Evolutionary conservation across 2,113 vertebrate genomes (phyloP).

Genomic region (Pachyramphus minor): DNA sequence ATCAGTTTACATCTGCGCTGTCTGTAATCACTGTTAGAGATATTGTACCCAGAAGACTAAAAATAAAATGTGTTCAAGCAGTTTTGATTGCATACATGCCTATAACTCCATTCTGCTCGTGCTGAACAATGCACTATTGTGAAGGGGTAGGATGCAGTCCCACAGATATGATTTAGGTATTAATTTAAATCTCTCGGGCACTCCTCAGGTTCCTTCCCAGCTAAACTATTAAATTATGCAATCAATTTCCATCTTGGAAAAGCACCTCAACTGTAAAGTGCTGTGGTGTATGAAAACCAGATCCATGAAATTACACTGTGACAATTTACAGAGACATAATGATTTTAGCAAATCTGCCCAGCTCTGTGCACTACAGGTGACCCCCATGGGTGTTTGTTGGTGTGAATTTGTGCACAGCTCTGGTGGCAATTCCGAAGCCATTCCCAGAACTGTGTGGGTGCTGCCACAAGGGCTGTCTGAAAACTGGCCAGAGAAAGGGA

Average conservation of each 20-base stretch:
- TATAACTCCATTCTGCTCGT: conserved; percentile 3
- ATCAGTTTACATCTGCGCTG: not conserved
- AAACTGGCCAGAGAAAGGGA: not conserved
- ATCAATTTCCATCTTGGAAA: conserved; percentile 60
- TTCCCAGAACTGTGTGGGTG: not conserved
- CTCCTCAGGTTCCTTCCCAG: conserved; percentile 18
- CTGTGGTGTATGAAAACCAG: conserved; percentile 64
- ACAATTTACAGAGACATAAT: conserved; percentile 34
- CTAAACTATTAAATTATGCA: conserved; percentile 57
- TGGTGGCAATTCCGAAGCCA: not conserved
- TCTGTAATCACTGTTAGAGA: not conserved
- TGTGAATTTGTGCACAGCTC: not conserved
- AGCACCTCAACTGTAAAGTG: conserved; percentile 48
- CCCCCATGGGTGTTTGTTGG: not conserved
- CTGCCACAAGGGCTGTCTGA: not conserved
- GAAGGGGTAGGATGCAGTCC: conserved; percentile 20
- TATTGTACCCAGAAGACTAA: not conserved
- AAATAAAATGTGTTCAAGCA: not conserved
- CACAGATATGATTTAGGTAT: conserved; percentile 45
- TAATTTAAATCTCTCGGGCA: conserved; percentile 50
- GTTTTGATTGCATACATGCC: not conserved
- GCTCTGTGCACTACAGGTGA: not conserved
- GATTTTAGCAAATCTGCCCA: conserved; percentile 48
- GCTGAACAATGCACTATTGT: conserved; percentile 42
- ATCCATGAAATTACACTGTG: conserved; percentile 36